Base-by-base conservation (phyloP, 2,113 vertebrate species). In the Tupaia chinensis region DNA sequence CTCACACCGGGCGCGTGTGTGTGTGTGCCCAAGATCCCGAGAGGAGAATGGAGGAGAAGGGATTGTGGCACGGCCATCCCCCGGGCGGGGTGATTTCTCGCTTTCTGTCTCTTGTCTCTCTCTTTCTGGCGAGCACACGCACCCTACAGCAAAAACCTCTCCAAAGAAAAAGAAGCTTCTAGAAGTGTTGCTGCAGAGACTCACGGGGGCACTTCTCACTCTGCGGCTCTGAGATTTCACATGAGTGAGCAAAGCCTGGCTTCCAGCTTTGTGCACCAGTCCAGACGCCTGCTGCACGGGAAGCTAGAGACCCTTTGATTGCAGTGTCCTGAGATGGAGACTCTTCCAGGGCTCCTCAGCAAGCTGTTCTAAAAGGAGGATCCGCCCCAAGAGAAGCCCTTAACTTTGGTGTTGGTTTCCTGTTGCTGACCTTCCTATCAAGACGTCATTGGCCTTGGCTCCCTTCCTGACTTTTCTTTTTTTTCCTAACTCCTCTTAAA, bases 391-490 rank as follows among this genome's bases (percentile, higher is more conserved):
- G 86, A 81, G 44, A 95, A 72, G 34, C 72, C 61, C 60, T 91
- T 29, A 25, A 60, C 87, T 66, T 68, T 17, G 91, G 83, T 14
- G 65, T 80, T 10, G 20, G n/a, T 44, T 95, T 89, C 96, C 91
- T 86, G 91, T 73, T 0, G 0, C 80, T 86, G 84, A 69, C 93
- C 77, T 96, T 91, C 81, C 93, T 27, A 79, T 82, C 69, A 15
- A 54, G 70, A 94, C 8, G 12, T 73, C 95, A 87, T 7, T 70
- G 32, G 22, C 85, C 70, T 86, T 84, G 84, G 84, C 91, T 94
- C 78, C n/a, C 72, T 76, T 83, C 91, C 95, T 65, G 61, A 60
- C 27, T 61, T 83, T n/a, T 53, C 69, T 56, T 3, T 44, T 82
- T 88, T 89, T 88, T 81, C 60, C 79, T 17, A 83, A 17, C 19